Base-by-base conservation (phyloP, 2,888 invertebrate genomes). In the Sycophila texana region DNA sequence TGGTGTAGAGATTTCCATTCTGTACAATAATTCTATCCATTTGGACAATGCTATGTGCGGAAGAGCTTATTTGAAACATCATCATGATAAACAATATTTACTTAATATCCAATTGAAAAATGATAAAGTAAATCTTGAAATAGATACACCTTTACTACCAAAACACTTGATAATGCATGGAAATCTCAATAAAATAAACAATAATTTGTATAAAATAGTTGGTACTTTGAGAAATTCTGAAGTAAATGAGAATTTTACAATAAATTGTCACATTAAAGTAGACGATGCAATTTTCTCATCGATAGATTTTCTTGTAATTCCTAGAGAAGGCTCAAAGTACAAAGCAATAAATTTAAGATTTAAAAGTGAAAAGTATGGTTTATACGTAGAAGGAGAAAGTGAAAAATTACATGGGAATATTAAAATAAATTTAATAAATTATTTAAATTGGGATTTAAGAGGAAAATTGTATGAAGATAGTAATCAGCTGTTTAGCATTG, bases 121-220 rank as follows among this genome's bases (percentile, higher is more conserved):
- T 0, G 84, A 82, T 0, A 81, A 71, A 53, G 74, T 90, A 1
- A 75, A 82, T 0, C 81, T 82, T 0, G 83, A 86, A 3, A 13
- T 88, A 1, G 73, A 82, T 13, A 87, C 84, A 13, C 86, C 89
- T 0, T 1, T 83, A 12, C 13, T 61, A 0, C 81, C 83, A 0
- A 75, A 82, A 1, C 84, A 85, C 53, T 80, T 87, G 0, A 49
- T 82, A n/a, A 89, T 89, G 26, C 81, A 81, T 1, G 90, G 89
- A 4, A 61, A 84, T 13, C 16, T 87, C 14, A 79, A 77, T 1
- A 77, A 84, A 70, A 10, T 82, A 1, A 51, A 75, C 14, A 49
- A 79, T 2, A 82, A 80, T 47, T 1, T 73, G 0, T 87, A 86
- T 55, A 65, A 71, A 5, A 55, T 90, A 0, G 67, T 80, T 3